phyloP scores from a whole-genome alignment of 2,113 vertebrate genomes.

The Axis porcinus region DNA sequence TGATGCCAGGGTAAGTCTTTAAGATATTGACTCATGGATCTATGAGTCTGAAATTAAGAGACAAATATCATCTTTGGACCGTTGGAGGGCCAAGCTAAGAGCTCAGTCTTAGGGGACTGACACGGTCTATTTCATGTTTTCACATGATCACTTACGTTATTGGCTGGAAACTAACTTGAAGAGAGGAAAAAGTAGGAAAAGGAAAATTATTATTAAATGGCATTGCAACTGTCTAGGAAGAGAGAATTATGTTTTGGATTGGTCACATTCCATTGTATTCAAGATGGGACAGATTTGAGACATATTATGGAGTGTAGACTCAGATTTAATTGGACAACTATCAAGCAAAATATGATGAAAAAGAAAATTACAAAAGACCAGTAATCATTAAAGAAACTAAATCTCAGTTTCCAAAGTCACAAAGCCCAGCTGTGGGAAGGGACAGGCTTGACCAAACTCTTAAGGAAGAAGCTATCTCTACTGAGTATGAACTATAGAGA shows the following conservation, averaged over 20 bases:
- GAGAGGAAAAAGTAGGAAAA: neutral
- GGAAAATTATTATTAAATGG: neutral
- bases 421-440: neutral
- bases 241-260: neutral
- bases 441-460: neutral
- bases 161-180: neutral
- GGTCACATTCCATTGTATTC: neutral
- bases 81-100: neutral
- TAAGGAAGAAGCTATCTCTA: neutral
- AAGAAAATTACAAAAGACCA: neutral
- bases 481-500: neutral
- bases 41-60: neutral
- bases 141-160: neutral
- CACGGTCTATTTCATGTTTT: neutral
- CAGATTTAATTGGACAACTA: neutral
- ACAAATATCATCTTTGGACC: neutral
- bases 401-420: neutral
- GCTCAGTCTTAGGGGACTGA: neutral
- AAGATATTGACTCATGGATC: neutral
- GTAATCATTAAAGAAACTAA: neutral
- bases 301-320: neutral
- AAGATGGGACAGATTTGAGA: neutral
- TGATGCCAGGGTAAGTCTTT: neutral
- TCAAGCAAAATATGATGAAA: neutral
- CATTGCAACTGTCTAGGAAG: neutral